phyloP scores from a whole-genome alignment of 2,797 vertebrate genomes.

The Cynodonichthys magdalenae region DNA sequence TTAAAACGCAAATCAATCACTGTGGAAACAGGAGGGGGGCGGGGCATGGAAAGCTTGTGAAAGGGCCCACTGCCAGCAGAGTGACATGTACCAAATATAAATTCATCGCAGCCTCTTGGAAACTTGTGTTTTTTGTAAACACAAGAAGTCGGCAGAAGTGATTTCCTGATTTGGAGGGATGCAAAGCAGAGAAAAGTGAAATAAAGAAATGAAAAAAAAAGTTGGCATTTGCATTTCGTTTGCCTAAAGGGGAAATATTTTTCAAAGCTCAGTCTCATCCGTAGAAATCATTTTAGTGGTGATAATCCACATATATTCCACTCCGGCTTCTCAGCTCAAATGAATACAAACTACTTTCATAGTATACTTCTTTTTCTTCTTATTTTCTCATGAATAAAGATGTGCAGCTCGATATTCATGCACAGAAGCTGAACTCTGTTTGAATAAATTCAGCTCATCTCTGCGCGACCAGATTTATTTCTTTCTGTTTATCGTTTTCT shows the following conservation, averaged over 20 bases:
- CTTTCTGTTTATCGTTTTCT: slow-evolving; percentile 17
- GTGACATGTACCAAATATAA: slow-evolving; percentile 74
- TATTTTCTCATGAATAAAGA: slow-evolving; percentile 61
- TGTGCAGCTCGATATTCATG: slow-evolving; percentile 22
- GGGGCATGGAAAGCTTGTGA: slow-evolving; percentile 72
- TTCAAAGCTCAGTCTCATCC: slow-evolving; percentile 51
- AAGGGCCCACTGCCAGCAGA: slow-evolving; percentile 62
- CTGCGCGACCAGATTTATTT: slow-evolving; percentile 17
- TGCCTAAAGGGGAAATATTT: slow-evolving; percentile 37
- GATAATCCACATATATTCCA: slow-evolving; percentile 58
- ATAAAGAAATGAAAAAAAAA: slow-evolving; percentile 38
- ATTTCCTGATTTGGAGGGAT: slow-evolving; percentile 61
- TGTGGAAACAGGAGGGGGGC: slow-evolving; percentile 67
- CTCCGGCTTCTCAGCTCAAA: slow-evolving; percentile 40
- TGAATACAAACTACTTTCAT: slow-evolving; percentile 33
- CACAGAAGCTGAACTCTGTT: slow-evolving; percentile 28
- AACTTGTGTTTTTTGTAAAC: slow-evolving; percentile 74
- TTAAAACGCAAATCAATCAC: slow-evolving; percentile 79
- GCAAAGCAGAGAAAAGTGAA: slow-evolving; percentile 50
- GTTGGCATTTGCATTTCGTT: slow-evolving; percentile 44
- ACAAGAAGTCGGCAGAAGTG: slow-evolving; percentile 61
- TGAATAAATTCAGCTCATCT: slow-evolving; percentile 29
- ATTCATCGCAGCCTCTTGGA: slow-evolving; percentile 72
- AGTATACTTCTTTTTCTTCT: slow-evolving; percentile 14
- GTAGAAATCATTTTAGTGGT: slow-evolving; percentile 45